Conservation (phyloP, 2,888 invertebrate species). For the Creontiades dilutus region DNA sequence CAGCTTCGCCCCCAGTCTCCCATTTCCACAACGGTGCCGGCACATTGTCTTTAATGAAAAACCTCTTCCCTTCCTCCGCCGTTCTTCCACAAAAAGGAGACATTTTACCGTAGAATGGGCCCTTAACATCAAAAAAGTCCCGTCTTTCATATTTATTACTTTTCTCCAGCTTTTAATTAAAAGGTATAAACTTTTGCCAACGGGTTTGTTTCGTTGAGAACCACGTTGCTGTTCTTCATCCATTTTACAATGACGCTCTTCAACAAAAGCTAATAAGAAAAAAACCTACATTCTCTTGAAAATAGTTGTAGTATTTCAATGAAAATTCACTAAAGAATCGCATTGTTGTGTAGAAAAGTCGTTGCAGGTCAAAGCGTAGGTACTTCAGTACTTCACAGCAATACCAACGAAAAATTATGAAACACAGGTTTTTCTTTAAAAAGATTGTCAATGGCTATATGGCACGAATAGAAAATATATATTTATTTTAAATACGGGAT, state of each 20-base stretch:
- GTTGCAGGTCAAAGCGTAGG: too few species aligned
- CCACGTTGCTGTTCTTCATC: neutral
- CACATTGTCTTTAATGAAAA: conserved; percentile 53
- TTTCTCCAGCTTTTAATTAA: conserved; percentile 23
- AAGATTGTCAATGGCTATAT: too few species aligned
- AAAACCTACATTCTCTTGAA: neutral
- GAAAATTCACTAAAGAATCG: too few species aligned
- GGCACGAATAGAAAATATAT: too few species aligned
- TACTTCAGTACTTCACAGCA: too few species aligned
- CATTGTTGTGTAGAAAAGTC: too few species aligned
- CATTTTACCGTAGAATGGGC: conserved; percentile 32
- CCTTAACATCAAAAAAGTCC: conserved; percentile 17
- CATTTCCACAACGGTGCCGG: conserved; percentile 36
- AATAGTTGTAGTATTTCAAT: neutral
- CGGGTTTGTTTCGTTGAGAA: neutral
- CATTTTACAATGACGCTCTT: neutral
- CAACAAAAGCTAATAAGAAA: conserved; percentile 11
- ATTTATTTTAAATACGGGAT: too few species aligned
- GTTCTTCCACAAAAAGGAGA: conserved; percentile 15
- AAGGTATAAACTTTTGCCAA: conserved; percentile 6
- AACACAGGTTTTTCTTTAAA: too few species aligned
- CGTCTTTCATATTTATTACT: conserved; percentile 48
- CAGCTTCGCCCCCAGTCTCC: conserved; percentile 7
- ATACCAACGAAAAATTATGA: too few species aligned
- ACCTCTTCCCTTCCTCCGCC: neutral